These are phyloP conservation scores for Coregonus suidteri DNA, from an alignment of 2,797 vertebrate species.

Conservation along the genomic window DNA sequence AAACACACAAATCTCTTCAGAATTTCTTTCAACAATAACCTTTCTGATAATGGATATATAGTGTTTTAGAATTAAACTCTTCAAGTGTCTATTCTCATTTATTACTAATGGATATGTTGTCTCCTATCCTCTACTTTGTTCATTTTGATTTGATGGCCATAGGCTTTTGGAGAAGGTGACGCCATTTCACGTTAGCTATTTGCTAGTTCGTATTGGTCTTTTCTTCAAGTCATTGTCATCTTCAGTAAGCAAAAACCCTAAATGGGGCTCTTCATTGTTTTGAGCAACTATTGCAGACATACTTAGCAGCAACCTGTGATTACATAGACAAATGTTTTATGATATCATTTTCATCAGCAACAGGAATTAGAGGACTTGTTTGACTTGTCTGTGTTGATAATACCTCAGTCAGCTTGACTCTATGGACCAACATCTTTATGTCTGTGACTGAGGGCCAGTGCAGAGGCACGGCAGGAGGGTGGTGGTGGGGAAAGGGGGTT, in stretches of 20 bases:
- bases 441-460: constrained; percentile 25
- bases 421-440: constrained; percentile 16
- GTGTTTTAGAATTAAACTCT: too few relatives aligned
- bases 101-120: background rate
- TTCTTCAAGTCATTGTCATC: constrained; percentile 22
- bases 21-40: too few relatives aligned
- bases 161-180: too few relatives aligned
- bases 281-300: too few relatives aligned
- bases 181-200: background rate
- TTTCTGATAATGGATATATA: too few relatives aligned
- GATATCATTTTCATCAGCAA: background rate
- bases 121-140: constrained; percentile 18
- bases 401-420: constrained; percentile 14
- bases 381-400: background rate
- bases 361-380: background rate
- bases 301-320: background rate
- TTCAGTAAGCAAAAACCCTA: constrained; percentile 35
- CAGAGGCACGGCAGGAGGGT: constrained; percentile 59
- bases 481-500: constrained; percentile 47
- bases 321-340: background rate
- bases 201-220: constrained; percentile 8
- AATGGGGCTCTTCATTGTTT: too few relatives aligned
- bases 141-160: constrained; percentile 44
- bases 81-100: background rate
- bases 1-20: too few relatives aligned